Evolutionary conservation across 2,888 invertebrate species (phyloP), one percentile per base, ranked within the genome.

Genomic region (Drosophila bunnanda): DNA sequence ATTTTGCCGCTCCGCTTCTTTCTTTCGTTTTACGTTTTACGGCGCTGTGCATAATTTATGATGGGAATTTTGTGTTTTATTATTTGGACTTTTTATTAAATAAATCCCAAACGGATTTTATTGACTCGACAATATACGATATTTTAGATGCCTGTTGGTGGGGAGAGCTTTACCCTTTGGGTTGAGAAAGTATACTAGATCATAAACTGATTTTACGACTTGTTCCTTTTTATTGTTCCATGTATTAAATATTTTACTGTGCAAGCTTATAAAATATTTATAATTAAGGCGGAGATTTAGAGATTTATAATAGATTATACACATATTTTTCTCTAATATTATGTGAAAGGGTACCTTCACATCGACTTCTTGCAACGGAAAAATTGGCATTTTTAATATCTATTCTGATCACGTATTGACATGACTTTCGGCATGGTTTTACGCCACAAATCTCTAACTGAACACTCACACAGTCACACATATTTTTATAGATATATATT

Each of bases 81-180:
- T 72, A 74, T 78, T 64, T 66, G 55, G 48, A 56, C 53, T 76
- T 76, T 76, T 77, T 88, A 78, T 86, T 79, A 65, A 76, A 83
- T 78, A 86, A 88, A 88, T 79, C 77, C 82, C 70, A 60, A 50
- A 59, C 66, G 62, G 43, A 48, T 82, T 84, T 86, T 88, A 84
- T 82, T 74, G 69, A 75, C 69, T 77, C 62, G 54, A 56, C 73
- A 78, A 87, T 69, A 78, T 76, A 56, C 20, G 48, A 61, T 53
- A 61, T 54, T 56, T 57, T 60, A 54, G 50, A 53, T 57, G 15
- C 32, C 34, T 41, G 54, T 55, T 52, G 36, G 54, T 38, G 56
- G 32, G 12, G 8, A 13, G 5, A n/a, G 25, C 25, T 48, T 36
- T 50, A 48, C 67, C 54, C 41, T 56, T 43, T n/a, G 12, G 12